phyloP scores from a whole-genome alignment of 2,888 invertebrate genomes.

The Gortyna flavago region DNA sequence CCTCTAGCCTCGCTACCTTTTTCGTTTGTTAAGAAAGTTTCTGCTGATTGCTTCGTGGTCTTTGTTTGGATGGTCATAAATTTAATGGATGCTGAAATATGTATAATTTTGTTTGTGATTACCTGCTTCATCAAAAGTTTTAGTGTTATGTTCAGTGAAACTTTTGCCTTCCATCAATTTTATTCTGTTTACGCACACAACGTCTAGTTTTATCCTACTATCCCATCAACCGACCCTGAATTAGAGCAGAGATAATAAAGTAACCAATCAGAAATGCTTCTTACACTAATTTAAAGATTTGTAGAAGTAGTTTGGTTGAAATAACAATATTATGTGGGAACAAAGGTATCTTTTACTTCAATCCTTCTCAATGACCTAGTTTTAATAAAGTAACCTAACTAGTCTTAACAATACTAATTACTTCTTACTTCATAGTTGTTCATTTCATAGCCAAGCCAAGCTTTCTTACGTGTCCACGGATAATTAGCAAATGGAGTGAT shows the following conservation, averaged over 20 bases:
- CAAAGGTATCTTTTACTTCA: not conserved
- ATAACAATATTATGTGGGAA: not conserved
- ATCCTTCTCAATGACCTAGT: constrained; percentile 27
- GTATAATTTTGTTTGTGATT: not conserved
- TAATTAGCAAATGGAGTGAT: constrained; percentile 11
- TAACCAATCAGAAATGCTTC: not conserved
- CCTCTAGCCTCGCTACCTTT: constrained; percentile 23
- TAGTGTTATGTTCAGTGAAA: not conserved
- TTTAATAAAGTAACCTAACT: constrained; percentile 49
- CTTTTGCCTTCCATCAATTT: no score
- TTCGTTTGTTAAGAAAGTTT: constrained; percentile 26
- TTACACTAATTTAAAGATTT: not conserved
- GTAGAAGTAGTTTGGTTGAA: not conserved
- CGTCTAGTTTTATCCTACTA: no score
- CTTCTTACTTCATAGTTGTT: constrained; percentile 37
- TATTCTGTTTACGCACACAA: no score
- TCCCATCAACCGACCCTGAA: no score
- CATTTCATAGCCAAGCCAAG: not conserved
- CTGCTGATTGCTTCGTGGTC: not conserved
- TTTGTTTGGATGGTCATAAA: not conserved
- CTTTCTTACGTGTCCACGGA: constrained; percentile 6
- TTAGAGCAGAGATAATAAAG: no score
- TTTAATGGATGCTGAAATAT: not conserved
- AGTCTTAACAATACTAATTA: constrained; percentile 47
- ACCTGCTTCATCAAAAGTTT: not conserved